phyloP scores from a whole-genome alignment of 1,140 invertebrate genomes.

The Euwallacea fornicatus region DNA sequence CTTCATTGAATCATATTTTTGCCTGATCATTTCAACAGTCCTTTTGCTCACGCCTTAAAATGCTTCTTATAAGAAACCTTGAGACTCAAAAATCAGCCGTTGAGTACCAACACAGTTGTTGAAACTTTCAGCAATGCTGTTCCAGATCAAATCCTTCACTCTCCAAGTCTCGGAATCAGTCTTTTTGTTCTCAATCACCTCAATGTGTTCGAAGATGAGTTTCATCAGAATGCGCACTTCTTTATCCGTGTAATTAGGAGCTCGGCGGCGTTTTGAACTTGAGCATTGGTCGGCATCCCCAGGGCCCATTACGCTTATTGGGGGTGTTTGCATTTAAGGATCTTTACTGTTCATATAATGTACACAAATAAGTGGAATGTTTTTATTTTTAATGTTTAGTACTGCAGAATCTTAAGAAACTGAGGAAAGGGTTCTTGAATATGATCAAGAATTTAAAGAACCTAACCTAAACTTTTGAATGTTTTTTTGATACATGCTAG shows the following conservation, averaged over 20 bases:
- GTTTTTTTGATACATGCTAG: too few relatives aligned
- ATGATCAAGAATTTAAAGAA: too few relatives aligned
- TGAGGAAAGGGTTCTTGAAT: too few relatives aligned
- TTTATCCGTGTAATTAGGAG: slow-evolving; percentile 31
- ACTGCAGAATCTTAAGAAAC: too few relatives aligned
- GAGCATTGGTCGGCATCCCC: neutral
- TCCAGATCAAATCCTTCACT: slow-evolving; percentile 64
- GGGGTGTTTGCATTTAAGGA: neutral
- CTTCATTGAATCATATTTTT: slow-evolving; percentile 48
- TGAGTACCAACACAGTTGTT: slow-evolving; percentile 54
- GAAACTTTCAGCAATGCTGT: slow-evolving; percentile 70
- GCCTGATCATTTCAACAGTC: slow-evolving; percentile 57
- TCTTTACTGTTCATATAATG: too few relatives aligned
- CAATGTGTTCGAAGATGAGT: slow-evolving; percentile 27
- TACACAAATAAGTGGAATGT: too few relatives aligned
- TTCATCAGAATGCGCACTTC: slow-evolving; percentile 30
- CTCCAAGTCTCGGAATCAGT: slow-evolving; percentile 48
- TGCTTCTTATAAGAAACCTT: slow-evolving; percentile 52
- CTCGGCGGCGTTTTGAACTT: slow-evolving; percentile 9
- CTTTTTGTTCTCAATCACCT: slow-evolving; percentile 29
- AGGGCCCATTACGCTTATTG: neutral
- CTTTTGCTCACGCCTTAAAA: slow-evolving; percentile 54
- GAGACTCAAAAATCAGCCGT: slow-evolving; percentile 62
- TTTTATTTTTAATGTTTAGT: too few relatives aligned
- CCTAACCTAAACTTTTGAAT: too few relatives aligned